Base-by-base conservation (phyloP, 2,888 invertebrate species). In the Abscondita cerata region DNA sequence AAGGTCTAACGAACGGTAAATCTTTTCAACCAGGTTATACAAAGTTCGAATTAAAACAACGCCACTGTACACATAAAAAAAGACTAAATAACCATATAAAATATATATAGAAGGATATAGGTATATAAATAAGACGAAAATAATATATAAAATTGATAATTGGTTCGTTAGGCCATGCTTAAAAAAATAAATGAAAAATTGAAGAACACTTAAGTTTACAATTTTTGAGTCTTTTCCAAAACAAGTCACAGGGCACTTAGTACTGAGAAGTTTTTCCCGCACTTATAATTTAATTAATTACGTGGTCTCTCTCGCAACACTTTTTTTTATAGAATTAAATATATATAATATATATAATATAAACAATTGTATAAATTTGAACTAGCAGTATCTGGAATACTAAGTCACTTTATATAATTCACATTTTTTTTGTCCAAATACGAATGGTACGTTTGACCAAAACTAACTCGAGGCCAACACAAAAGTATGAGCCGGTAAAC, bases 341-440 rank as follows among this genome's bases (percentile, higher is more conserved):
- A 73, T n/a, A n/a, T 76, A 75, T 73, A 73, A 68, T 75, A 75
- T 76, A 72, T 75, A 77, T 78, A 78, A 77, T 79, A 79, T 78
- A 79, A 78, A 78, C 78, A 78, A 77, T 76, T 77, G 77, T 79
- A 78, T 77, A 78, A 80, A 78, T 78, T 79, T 76, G 75, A 77
- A 75, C 78, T 77, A 79, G 69, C 59, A 72, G 72, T 74, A 70
- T 72, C 59, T 54, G 65, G 50, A 55, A 56, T 67, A 70, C 38
- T 72, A 71, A 71, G 69, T 70, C n/a, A n/a, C n/a, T n/a, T n/a
- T n/a, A n/a, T n/a, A n/a, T n/a, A n/a, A n/a, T 67, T 63, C 36
- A 52, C 62, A 64, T 52, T 72, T 72, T 74, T 76, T 72, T 75
- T 68, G 67, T 66, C 59, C 55, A 65, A 65, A 58, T 66, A 20